Conservation (phyloP, 2,797 vertebrate species). For the Chiroxiphia lanceolata region DNA sequence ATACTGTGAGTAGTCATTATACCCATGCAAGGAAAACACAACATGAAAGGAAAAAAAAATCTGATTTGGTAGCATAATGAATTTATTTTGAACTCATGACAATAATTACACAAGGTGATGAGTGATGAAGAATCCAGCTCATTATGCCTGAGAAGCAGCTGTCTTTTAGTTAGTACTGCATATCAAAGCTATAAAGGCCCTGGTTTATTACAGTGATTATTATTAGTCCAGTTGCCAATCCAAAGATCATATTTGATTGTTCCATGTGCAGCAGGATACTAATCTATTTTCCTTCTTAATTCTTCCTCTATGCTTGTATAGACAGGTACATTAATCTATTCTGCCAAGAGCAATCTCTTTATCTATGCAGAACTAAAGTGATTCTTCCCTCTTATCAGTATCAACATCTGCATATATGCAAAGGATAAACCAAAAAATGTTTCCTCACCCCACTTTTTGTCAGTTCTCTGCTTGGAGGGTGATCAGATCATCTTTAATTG, state of each 20-base stretch:
- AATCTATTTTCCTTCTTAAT: conserved; percentile 43
- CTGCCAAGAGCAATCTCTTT: conserved; percentile 30
- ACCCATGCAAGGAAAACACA: neutral
- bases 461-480: conserved; percentile 18
- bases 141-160: conserved; percentile 40
- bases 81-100: conserved; percentile 21
- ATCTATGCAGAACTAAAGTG: conserved; percentile 27
- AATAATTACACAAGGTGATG: conserved; percentile 21
- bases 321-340: conserved; percentile 29
- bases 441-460: conserved; percentile 19
- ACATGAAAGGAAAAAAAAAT: neutral
- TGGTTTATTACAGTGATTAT: conserved; percentile 22
- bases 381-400: conserved; percentile 26
- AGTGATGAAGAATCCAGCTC: neutral
- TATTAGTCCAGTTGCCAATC: conserved; percentile 26
- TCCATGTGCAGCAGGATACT: neutral
- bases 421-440: neutral
- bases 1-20: neutral
- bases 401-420: conserved; percentile 4
- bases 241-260: conserved; percentile 20
- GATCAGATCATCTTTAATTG: conserved; percentile 43
- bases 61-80: neutral
- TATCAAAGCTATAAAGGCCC: neutral
- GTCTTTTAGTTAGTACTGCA: neutral
- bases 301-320: neutral